These are phyloP conservation scores for Hypercompe scribonia DNA, from an alignment of 2,888 invertebrate genomes.

Conservation along the genomic window DNA sequence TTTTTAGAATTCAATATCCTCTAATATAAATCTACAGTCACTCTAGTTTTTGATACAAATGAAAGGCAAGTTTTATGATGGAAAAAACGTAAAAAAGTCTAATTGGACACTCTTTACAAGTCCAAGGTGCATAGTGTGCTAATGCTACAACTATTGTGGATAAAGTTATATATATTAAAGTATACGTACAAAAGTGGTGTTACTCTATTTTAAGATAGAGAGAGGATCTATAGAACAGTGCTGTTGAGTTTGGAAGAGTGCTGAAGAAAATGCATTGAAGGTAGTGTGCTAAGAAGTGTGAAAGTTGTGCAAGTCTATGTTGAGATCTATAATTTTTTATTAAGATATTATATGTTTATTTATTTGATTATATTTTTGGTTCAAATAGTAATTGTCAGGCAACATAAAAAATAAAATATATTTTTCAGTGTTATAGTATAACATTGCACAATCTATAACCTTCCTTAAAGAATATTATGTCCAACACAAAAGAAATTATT, in stretches of 20 bases:
- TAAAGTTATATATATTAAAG: conserved; percentile 69
- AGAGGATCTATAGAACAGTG: conserved; percentile 72
- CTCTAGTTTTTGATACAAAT: not conserved
- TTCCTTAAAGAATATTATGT: too few relatives aligned
- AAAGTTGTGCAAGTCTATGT: conserved; percentile 81
- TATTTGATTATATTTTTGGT: too few relatives aligned
- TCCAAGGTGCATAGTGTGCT: conserved; percentile 71
- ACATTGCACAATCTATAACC: too few relatives aligned
- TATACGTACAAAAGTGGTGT: conserved; percentile 75
- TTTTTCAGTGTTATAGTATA: too few relatives aligned
- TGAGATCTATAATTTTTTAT: conserved; percentile 78
- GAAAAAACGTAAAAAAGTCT: not conserved
- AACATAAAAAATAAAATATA: too few relatives aligned
- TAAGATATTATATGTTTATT: not conserved
- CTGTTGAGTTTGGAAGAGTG: conserved; percentile 70
- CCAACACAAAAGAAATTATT: too few relatives aligned
- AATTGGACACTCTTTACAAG: not conserved
- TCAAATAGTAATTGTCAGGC: too few relatives aligned
- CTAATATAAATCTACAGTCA: not conserved
- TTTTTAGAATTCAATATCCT: not conserved
- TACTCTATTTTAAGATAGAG: conserved; percentile 81
- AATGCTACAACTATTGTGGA: conserved; percentile 78
- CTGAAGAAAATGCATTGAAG: conserved; percentile 80
- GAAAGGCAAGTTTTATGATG: not conserved
- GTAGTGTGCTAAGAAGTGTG: conserved; percentile 83